Conservation (phyloP, 1,140 invertebrate species). For the Tetramorium simillimum region DNA sequence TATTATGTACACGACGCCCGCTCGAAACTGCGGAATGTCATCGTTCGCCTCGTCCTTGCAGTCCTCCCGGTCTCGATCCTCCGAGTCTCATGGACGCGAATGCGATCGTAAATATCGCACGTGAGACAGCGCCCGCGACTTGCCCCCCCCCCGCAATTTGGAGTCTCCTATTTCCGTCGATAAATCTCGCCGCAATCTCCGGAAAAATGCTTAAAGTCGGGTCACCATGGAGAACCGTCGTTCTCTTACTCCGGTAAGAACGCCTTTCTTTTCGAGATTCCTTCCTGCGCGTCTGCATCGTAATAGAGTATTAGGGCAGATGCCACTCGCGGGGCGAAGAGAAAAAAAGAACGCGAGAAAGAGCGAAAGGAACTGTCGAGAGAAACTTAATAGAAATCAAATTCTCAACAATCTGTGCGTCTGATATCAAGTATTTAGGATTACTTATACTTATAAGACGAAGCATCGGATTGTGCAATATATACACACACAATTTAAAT, state of each 20-base stretch:
- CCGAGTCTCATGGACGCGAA: constrained; percentile 21
- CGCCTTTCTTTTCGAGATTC: constrained; percentile 32
- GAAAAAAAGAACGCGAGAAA: not conserved
- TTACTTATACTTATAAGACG: no score
- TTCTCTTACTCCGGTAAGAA: not conserved
- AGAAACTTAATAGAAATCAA: constrained; percentile 30
- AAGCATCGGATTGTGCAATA: not conserved
- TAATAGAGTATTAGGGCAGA: constrained; percentile 19
- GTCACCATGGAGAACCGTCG: constrained; percentile 19
- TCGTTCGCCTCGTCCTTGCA: constrained; percentile 30
- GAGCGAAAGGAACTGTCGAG: not conserved
- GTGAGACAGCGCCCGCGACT: constrained; percentile 29
- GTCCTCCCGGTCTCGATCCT: constrained; percentile 32
- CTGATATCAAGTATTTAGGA: not conserved
- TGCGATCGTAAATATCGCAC: constrained; percentile 59
- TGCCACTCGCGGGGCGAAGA: not conserved
- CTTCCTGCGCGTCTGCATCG: constrained; percentile 14
- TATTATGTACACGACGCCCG: constrained; percentile 59
- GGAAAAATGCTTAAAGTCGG: constrained; percentile 38
- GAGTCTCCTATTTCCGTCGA: constrained; percentile 48
- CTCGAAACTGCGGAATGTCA: constrained; percentile 62
- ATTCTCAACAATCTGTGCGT: not conserved
- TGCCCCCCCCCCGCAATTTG: constrained; percentile 28
- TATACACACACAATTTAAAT: not conserved
- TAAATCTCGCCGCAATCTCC: constrained; percentile 41